phyloP scores from a whole-genome alignment of 2,888 invertebrate species.

The Disparrhopalites patrizii region DNA sequence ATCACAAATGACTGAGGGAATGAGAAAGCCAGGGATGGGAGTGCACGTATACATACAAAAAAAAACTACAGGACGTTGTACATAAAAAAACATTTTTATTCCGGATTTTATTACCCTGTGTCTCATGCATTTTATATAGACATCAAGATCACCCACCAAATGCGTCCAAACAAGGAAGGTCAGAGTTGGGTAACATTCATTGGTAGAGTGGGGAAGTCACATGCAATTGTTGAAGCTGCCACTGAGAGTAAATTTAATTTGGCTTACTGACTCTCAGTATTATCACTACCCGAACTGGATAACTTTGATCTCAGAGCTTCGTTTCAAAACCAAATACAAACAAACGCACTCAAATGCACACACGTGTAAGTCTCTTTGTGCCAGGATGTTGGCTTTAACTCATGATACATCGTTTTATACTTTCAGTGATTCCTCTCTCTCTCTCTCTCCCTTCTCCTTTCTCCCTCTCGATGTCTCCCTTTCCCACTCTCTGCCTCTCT shows the following conservation, averaged over 20 bases:
- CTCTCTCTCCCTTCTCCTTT: slow-evolving; percentile 8
- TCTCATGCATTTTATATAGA: slow-evolving; percentile 5
- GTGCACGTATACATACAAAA: too few species aligned
- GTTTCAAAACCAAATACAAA: neutral
- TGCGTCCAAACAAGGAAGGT: neutral
- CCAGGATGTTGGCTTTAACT: too few species aligned
- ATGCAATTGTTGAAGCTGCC: slow-evolving; percentile 1
- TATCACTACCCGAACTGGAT: slow-evolving; percentile 1
- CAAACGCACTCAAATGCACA: neutral
- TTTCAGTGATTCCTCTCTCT: neutral
- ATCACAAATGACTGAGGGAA: too few species aligned
- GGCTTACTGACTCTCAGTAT: slow-evolving; percentile 1
- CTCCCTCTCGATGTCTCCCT: slow-evolving; percentile 25
- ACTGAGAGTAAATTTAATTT: neutral
- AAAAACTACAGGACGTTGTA: too few species aligned
- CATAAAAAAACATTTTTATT: slow-evolving; percentile 1
- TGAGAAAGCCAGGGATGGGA: too few species aligned
- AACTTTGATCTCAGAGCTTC: neutral
- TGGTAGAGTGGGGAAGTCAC: neutral
- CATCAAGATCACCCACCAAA: neutral
- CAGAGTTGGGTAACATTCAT: neutral
- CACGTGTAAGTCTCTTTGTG: neutral
- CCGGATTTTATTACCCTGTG: neutral
- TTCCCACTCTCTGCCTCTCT: slow-evolving; percentile 25
- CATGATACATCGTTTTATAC: slow-evolving; percentile 1